phyloP scores from a whole-genome alignment of 1,140 invertebrate species.

The Pseudomyrmex cubaensis region DNA sequence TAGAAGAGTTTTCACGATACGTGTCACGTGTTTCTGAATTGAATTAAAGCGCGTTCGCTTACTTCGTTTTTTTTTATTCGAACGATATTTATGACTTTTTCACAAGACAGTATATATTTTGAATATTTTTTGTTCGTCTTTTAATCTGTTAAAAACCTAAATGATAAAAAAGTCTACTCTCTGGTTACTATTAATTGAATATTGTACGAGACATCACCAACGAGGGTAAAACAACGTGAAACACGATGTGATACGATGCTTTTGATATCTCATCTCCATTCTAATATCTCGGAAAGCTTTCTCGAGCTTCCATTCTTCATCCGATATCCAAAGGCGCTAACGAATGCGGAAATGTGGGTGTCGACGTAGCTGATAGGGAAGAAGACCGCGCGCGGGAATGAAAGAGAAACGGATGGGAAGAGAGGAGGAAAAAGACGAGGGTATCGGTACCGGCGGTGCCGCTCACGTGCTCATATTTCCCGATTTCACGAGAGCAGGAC shows the following conservation, averaged over 20 bases:
- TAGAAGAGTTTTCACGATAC: background rate
- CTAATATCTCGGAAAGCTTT: background rate
- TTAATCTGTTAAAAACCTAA: no score
- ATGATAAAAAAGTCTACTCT: no score
- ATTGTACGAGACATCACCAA: background rate
- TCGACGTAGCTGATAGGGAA: conserved; percentile 23
- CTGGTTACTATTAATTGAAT: background rate
- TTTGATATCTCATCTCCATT: background rate
- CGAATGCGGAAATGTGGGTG: conserved; percentile 40
- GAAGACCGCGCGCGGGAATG: background rate
- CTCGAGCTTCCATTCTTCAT: conserved; percentile 30
- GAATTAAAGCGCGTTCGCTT: background rate
- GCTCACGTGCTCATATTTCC: conserved; percentile 74
- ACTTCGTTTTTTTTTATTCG: background rate
- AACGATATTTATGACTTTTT: background rate
- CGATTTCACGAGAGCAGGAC: conserved; percentile 70
- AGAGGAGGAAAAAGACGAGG: background rate
- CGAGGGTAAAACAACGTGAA: background rate
- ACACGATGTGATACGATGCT: background rate
- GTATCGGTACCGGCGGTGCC: conserved; percentile 46
- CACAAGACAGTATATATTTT: background rate
- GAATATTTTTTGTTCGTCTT: no score
- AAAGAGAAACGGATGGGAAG: background rate
- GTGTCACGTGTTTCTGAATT: background rate
- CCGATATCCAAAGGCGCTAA: conserved; percentile 32